phyloP scores from a whole-genome alignment of 2,113 vertebrate species.

The Clarias gariepinus region DNA sequence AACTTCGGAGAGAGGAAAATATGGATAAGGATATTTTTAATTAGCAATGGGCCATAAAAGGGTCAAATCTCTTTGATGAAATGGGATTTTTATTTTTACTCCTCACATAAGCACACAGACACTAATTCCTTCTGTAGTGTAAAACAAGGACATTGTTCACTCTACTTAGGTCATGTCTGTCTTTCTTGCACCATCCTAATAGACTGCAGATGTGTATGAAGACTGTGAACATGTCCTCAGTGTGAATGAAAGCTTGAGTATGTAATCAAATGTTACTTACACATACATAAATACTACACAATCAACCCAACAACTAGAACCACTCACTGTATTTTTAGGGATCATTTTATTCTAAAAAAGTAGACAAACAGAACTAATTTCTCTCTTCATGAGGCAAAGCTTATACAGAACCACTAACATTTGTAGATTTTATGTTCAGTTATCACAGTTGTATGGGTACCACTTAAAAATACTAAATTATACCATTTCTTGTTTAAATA shows the following conservation, averaged over 20 bases:
- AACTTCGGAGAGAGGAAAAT: too few relatives aligned
- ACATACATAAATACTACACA: slow-evolving; percentile 27
- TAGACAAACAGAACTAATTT: slow-evolving; percentile 88
- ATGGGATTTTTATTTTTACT: slow-evolving; percentile 16
- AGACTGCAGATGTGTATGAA: slow-evolving; percentile 38
- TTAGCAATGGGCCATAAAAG: background rate
- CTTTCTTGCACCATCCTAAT: slow-evolving; percentile 29
- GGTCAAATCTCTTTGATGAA: background rate
- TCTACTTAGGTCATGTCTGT: slow-evolving; percentile 34
- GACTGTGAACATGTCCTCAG: background rate
- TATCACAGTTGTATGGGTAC: slow-evolving; percentile 87
- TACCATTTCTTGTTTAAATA: slow-evolving; percentile 67
- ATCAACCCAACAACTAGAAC: background rate
- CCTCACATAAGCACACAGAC: slow-evolving; percentile 17
- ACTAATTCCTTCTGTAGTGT: slow-evolving; percentile 18
- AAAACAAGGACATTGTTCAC: slow-evolving; percentile 27
- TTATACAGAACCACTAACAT: slow-evolving; percentile 80
- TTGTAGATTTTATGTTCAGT: slow-evolving; percentile 78
- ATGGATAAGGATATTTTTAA: slow-evolving; percentile 1
- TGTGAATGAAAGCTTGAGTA: slow-evolving; percentile 16
- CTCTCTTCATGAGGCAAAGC: slow-evolving; percentile 87
- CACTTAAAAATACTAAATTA: slow-evolving; percentile 85
- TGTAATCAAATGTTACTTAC: slow-evolving; percentile 6
- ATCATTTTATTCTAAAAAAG: slow-evolving; percentile 97
- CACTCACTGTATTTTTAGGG: slow-evolving; percentile 75